These are phyloP conservation scores for Hypothenemus hampei DNA, from an alignment of 1,140 invertebrate genomes.

Conservation along the genomic window DNA sequence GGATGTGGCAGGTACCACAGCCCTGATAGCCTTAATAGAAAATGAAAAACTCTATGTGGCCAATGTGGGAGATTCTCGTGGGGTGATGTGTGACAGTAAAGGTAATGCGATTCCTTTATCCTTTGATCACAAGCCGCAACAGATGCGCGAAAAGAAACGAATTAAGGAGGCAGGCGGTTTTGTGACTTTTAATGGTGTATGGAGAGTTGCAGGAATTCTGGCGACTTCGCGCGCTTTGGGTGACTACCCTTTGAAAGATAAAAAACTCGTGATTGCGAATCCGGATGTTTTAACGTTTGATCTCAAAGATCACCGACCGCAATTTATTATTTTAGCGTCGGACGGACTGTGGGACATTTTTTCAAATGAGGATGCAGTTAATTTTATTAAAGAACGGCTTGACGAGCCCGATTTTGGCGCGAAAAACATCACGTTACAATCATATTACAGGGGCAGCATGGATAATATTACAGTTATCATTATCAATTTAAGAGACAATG, in stretches of 20 bases:
- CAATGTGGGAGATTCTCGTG: slow-evolving; percentile 94
- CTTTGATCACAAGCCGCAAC: slow-evolving; percentile 93
- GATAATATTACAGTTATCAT: slow-evolving; percentile 95
- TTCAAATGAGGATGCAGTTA: slow-evolving; percentile 87
- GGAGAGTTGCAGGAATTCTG: slow-evolving; percentile 92
- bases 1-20: slow-evolving; percentile 91
- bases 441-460: slow-evolving; percentile 85
- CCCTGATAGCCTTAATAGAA: slow-evolving; percentile 81
- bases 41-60: slow-evolving; percentile 80
- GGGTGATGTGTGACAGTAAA: slow-evolving; percentile 87
- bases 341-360: slow-evolving; percentile 97
- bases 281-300: slow-evolving; percentile 95
- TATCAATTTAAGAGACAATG: slow-evolving; percentile 72
- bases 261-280: slow-evolving; percentile 88
- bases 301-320: slow-evolving; percentile 74
- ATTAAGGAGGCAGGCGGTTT: slow-evolving; percentile 91
- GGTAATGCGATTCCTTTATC: slow-evolving; percentile 88
- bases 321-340: slow-evolving; percentile 87
- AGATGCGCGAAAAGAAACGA: slow-evolving; percentile 78
- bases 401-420: slow-evolving; percentile 83
- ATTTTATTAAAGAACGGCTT: slow-evolving; percentile 76
- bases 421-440: slow-evolving; percentile 82
- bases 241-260: slow-evolving; percentile 92
- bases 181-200: slow-evolving; percentile 92
- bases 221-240: slow-evolving; percentile 92